Conservation (phyloP, 2,797 vertebrate species). For the Rhinoraja longicauda region DNA sequence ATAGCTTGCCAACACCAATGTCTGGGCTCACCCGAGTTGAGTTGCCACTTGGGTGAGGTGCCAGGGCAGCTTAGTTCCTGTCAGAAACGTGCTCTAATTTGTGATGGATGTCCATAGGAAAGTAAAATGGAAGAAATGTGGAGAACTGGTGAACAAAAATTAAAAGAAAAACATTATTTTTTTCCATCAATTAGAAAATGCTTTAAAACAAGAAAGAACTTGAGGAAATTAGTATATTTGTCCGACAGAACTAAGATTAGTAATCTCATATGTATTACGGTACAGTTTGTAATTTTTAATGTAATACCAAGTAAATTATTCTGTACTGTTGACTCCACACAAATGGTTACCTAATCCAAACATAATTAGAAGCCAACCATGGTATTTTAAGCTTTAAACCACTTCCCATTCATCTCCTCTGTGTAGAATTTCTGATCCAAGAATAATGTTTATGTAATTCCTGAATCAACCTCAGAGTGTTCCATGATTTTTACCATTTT, state of each 20-base stretch:
- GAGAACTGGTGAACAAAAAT: not conserved
- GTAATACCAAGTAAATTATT: not conserved
- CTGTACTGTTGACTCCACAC: not conserved
- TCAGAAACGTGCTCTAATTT: not conserved
- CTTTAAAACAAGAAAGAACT: not conserved
- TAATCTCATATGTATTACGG: not conserved
- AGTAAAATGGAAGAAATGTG: not conserved
- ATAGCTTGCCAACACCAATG: not conserved
- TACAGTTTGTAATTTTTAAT: not conserved
- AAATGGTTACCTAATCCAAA: not conserved
- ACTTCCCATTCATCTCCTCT: slow-evolving; percentile 15
- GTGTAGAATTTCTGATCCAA: not conserved
- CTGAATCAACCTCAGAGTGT: slow-evolving; percentile 13
- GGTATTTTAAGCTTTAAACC: not conserved
- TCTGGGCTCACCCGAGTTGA: not conserved
- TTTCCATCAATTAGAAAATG: not conserved
- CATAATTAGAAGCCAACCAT: not conserved
- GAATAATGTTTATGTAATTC: not conserved
- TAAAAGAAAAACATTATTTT: not conserved
- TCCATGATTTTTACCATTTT: not conserved
- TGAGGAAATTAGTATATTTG: not conserved
- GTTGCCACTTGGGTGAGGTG: not conserved
- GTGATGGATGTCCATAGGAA: not conserved
- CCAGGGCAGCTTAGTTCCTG: not conserved
- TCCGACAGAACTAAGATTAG: not conserved